Base-by-base conservation (phyloP, 1,140 invertebrate species). In the Mycetomoellerius zeteki region DNA sequence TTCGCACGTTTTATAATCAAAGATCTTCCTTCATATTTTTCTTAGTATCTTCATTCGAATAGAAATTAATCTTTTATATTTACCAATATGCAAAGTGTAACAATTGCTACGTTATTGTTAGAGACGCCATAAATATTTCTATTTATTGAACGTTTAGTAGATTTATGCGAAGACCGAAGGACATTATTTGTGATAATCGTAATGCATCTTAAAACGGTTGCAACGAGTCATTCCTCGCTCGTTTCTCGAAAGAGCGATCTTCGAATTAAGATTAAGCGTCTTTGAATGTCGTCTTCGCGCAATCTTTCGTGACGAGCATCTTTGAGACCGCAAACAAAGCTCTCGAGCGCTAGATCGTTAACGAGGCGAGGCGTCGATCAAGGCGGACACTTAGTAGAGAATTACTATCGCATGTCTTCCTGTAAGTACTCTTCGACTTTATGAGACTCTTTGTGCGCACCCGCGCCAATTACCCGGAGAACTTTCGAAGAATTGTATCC, bases 371-470 rank as follows among this genome's bases (percentile, higher is more conserved):
- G 72, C 33, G 75, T 78, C 84, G 85, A 65, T 78, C 67, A 71
- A 69, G 52, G 75, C 84, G 73, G 60, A 78, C 76, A 67, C 64
- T 86, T 80, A 69, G 64, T 64, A 37, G 52, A 69, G 60, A 80
- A 81, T 80, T 80, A 86, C 50, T 91, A 92, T 92, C 90, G 90
- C 88, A 91, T 91, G 90, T 92, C 91, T 92, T 90, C 90, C 91
- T 90, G 87, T 88, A 87, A 91, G 86, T 89, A 90, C 87, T 86
- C 87, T 91, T 90, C 86, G 84, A 73, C 67, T 84, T 89, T 89
- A 87, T 76, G 85, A 89, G 91, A 90, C 88, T 89, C 72, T 72
- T 88, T 86, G 87, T 86, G 88, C 75, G 43, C 50, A 50, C 5
- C 33, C 78, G 78, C 67, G 54, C 73, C 86, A 85, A 85, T 85